Conservation (phyloP, 2,797 vertebrate species). For the Scomberomorus guttatus region DNA sequence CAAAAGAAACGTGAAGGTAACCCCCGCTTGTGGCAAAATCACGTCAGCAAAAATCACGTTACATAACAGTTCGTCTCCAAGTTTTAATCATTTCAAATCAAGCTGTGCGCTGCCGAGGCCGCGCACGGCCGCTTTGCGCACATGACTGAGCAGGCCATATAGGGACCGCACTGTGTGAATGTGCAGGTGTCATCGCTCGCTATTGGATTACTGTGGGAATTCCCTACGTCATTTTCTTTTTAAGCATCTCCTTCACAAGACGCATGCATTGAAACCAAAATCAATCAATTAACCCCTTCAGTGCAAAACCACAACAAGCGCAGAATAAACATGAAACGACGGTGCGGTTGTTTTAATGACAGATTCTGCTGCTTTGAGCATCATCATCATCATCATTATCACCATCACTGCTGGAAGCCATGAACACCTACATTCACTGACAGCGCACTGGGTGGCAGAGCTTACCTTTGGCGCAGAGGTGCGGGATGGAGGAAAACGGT, state of each 20-base stretch:
- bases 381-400: conserved; percentile 38
- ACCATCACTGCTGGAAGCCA: conserved; percentile 26
- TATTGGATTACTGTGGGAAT: conserved; percentile 84
- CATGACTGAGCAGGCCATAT: conserved; percentile 57
- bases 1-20: conserved; percentile 48
- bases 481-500: conserved; percentile 44
- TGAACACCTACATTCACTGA: conserved; percentile 33
- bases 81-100: conserved; percentile 47
- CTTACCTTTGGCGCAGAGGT: conserved; percentile 84
- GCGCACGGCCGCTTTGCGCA: conserved; percentile 49
- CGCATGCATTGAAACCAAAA: conserved; percentile 39
- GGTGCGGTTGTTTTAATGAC: conserved; percentile 53
- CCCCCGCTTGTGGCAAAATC: conserved; percentile 42
- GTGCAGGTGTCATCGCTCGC: conserved; percentile 75
- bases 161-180: conserved; percentile 60
- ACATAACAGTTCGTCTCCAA: conserved; percentile 70
- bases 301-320: conserved; percentile 4
- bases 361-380: conserved; percentile 24
- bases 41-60: conserved; percentile 68
- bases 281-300: conserved; percentile 9
- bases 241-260: conserved; percentile 53
- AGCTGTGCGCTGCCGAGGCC: conserved; percentile 42
- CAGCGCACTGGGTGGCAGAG: conserved; percentile 12
- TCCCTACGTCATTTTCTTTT: conserved; percentile 82
- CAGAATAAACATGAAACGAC: conserved; percentile 1